Conservation (phyloP, 2,113 vertebrate genomes). For the Casuarius casuarius region DNA sequence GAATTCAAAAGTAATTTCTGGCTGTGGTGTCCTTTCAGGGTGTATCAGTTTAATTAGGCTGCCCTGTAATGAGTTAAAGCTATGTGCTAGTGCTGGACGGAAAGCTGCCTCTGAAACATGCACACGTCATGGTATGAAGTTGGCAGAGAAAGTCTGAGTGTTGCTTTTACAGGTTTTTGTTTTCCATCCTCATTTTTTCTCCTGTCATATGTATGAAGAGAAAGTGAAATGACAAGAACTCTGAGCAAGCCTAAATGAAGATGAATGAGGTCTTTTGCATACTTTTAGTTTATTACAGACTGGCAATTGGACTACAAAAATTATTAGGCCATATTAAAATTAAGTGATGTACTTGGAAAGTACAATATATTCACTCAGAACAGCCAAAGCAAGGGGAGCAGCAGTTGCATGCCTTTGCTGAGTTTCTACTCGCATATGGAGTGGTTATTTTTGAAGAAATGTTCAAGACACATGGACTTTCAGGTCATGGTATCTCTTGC, state of each 20-base stretch:
- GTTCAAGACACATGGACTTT: background rate
- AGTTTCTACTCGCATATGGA: background rate
- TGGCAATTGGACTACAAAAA: background rate
- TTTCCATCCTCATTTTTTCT: background rate
- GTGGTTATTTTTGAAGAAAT: rapidly evolving
- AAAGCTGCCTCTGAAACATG: background rate
- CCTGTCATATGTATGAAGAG: background rate
- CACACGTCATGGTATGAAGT: background rate
- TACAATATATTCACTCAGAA: background rate
- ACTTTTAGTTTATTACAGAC: background rate
- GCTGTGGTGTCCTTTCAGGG: background rate
- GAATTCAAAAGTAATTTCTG: background rate
- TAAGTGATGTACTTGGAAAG: background rate
- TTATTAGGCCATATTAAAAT: background rate
- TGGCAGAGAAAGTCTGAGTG: background rate
- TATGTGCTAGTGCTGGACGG: background rate
- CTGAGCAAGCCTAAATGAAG: background rate
- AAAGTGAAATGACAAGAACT: background rate
- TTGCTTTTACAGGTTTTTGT: background rate
- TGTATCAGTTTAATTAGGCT: background rate
- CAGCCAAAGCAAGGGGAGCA: background rate
- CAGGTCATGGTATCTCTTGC: background rate
- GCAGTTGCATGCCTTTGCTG: background rate
- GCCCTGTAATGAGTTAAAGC: background rate
- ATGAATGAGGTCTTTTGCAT: background rate